Percentiles rank a stretch among this genome's conserved stretches.
phyloP scores from a whole-genome alignment of 2,888 invertebrate species.

The Polietes domitor region DNA sequence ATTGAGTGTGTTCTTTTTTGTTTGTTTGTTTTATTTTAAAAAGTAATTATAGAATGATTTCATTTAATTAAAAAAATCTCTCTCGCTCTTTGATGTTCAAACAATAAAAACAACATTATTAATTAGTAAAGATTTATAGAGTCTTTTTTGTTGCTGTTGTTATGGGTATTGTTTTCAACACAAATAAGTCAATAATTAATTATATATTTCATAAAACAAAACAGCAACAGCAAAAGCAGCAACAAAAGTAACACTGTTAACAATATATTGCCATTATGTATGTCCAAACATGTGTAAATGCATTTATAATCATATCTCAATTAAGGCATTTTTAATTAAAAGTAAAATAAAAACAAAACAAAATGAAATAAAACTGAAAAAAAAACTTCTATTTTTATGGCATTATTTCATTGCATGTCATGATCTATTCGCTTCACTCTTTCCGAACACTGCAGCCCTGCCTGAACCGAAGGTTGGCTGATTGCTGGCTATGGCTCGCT shows the following conservation, averaged over 20 bases:
- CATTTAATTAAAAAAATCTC: slow-evolving; percentile 37
- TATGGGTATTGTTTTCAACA: slow-evolving; percentile 32
- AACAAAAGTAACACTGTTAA: slow-evolving; percentile 16
- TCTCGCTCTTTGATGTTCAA: slow-evolving; percentile 50
- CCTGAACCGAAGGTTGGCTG: slow-evolving; percentile 2
- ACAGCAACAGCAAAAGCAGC: neutral
- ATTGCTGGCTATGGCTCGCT: no score
- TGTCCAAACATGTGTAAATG: slow-evolving; percentile 37
- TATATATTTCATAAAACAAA: slow-evolving; percentile 25
- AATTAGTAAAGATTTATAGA: slow-evolving; percentile 41
- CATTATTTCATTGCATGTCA: slow-evolving; percentile 36
- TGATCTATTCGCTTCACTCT: slow-evolving; percentile 9
- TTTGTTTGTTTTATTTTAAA: slow-evolving; percentile 12
- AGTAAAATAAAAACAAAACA: slow-evolving; percentile 23
- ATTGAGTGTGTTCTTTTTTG: slow-evolving; percentile 28
- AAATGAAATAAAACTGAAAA: no score
- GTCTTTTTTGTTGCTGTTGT: slow-evolving; percentile 4
- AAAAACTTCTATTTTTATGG: slow-evolving; percentile 30
- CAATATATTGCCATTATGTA: slow-evolving; percentile 31
- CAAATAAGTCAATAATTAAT: slow-evolving; percentile 33
- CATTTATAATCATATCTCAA: slow-evolving; percentile 38
- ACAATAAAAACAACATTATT: slow-evolving; percentile 40
- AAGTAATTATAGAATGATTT: slow-evolving; percentile 53
- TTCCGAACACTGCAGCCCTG: neutral
- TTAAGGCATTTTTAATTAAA: slow-evolving; percentile 40